Evolutionary conservation across 1,140 invertebrate species (phyloP).

Genomic region (Drosophila pachea): DNA sequence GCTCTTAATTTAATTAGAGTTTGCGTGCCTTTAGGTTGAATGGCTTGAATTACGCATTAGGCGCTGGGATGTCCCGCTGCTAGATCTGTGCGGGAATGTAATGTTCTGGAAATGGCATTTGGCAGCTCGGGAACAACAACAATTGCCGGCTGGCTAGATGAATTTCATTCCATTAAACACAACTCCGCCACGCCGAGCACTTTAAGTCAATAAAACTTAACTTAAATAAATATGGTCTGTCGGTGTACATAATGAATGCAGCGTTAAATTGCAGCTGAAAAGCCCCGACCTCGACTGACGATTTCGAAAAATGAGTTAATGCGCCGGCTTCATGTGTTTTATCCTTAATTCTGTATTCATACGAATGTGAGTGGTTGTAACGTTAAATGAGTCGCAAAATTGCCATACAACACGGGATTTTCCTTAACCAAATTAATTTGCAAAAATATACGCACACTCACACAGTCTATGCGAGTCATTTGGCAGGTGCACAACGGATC

Average conservation of each 20-base stretch:
- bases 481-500: constrained; percentile 18
- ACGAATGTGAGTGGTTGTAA: constrained; percentile 59
- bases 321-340: constrained; percentile 18
- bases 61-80: constrained; percentile 27
- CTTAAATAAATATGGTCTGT: constrained; percentile 63
- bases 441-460: not conserved
- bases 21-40: constrained; percentile 36
- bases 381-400: constrained; percentile 74
- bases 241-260: constrained; percentile 61
- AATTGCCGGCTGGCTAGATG: constrained; percentile 49
- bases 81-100: constrained; percentile 44
- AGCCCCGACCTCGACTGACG: constrained; percentile 13
- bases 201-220: constrained; percentile 66
- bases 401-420: constrained; percentile 47
- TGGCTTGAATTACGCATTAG: constrained; percentile 12
- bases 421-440: constrained; percentile 57
- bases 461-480: constrained; percentile 39
- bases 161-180: constrained; percentile 74
- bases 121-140: constrained; percentile 28
- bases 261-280: constrained; percentile 63
- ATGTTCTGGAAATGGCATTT: constrained; percentile 74
- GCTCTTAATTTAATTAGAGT: constrained; percentile 75
- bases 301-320: constrained; percentile 39
- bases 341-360: constrained; percentile 28
- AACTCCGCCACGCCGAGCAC: constrained; percentile 44